These are phyloP conservation scores for Diprion similis DNA, from an alignment of 1,140 invertebrate species.

Conservation along the genomic window DNA sequence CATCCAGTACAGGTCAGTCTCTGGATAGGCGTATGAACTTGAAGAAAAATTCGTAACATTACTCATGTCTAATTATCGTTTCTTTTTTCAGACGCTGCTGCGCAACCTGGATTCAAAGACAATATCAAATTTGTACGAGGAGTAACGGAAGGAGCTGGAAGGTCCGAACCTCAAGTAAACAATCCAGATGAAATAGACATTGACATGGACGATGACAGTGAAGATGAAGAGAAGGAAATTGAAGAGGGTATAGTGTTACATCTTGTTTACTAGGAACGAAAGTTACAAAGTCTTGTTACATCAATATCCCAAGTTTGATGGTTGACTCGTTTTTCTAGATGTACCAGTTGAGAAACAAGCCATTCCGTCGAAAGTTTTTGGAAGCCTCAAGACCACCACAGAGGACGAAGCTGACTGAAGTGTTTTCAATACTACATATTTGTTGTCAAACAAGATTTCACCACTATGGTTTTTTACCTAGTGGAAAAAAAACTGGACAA, in stretches of 20 bases:
- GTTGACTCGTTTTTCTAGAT: conserved; percentile 56
- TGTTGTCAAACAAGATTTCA: too few relatives aligned
- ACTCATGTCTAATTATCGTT: conserved; percentile 13
- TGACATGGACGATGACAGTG: conserved; percentile 76
- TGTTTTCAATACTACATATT: too few relatives aligned
- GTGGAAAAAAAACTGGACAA: too few relatives aligned
- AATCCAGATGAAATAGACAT: conserved; percentile 97
- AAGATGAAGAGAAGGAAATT: conserved; percentile 64
- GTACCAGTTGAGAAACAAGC: conserved; percentile 81
- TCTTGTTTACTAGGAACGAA: neutral
- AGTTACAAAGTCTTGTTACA: neutral
- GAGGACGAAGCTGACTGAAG: conserved; percentile 46
- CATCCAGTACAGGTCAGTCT: conserved; percentile 32
- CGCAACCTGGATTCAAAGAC: conserved; percentile 61
- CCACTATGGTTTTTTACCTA: too few relatives aligned
- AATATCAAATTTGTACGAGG: conserved; percentile 87
- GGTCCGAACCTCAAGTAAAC: conserved; percentile 69
- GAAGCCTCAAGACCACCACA: conserved; percentile 67
- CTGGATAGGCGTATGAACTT: conserved; percentile 17
- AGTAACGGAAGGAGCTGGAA: conserved; percentile 81
- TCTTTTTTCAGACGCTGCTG: conserved; percentile 32
- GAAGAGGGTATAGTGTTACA: conserved; percentile 46
- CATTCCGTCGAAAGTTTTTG: conserved; percentile 87
- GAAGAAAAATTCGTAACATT: neutral
- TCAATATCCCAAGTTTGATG: neutral